Evolutionary conservation across 2,113 vertebrate genomes (phyloP).

Genomic region (Ivindomyrus marchei): DNA sequence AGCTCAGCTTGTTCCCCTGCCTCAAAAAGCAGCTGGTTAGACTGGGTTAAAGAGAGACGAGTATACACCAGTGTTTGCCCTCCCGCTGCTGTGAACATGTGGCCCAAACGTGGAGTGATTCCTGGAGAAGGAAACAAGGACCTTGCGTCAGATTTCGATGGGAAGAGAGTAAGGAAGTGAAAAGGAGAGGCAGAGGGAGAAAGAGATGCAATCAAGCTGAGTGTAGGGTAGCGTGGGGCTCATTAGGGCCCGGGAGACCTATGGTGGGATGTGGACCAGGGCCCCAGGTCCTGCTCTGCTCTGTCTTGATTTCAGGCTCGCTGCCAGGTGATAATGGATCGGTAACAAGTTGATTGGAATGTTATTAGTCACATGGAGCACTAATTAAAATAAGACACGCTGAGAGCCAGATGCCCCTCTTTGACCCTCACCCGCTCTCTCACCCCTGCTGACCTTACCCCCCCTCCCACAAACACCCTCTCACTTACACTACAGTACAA

Average conservation of each 20-base stretch:
- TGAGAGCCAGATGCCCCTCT: constrained; percentile 34
- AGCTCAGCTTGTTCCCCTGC: background rate
- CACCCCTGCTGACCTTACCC: constrained; percentile 29
- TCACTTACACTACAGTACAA: background rate
- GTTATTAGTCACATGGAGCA: constrained; percentile 39
- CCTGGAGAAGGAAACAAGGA: background rate
- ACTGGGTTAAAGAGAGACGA: background rate
- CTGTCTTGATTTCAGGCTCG: constrained; percentile 21
- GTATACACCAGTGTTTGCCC: background rate
- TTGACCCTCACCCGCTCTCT: constrained; percentile 16
- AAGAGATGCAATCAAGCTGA: background rate
- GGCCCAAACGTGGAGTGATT: background rate
- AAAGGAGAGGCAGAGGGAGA: background rate
- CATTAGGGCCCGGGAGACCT: background rate
- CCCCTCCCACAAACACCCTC: background rate
- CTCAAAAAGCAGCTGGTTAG: background rate
- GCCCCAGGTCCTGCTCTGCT: constrained; percentile 27
- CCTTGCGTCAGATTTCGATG: background rate
- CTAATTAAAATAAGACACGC: constrained; percentile 44
- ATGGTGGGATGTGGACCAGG: background rate
- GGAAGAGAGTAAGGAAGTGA: constrained; percentile 12
- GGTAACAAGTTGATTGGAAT: constrained; percentile 47
- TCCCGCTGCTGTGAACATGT: background rate
- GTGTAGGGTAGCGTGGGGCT: background rate
- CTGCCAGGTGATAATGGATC: constrained; percentile 38